A percentile compares a stretch with the other conserved stretches of the same genome.
Evolutionary conservation across 2,113 vertebrate species (phyloP).

Genomic region (Xyrauchen texanus): DNA sequence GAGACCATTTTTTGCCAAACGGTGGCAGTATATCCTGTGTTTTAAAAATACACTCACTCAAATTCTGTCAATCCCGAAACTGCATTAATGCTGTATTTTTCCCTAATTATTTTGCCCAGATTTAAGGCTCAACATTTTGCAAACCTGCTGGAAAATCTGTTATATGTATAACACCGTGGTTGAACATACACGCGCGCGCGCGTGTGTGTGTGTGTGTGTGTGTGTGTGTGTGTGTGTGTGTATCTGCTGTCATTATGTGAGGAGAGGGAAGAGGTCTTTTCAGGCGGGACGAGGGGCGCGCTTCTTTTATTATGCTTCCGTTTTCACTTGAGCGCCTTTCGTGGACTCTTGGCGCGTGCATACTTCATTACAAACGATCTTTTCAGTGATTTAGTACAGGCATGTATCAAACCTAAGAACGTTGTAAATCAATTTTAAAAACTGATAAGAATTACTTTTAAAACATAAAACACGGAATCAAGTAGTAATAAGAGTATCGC

Average conservation of each 20-base stretch:
- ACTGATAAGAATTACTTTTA: background rate
- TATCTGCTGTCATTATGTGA: background rate
- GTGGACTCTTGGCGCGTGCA: constrained; percentile 38
- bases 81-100: background rate
- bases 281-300: constrained; percentile 52
- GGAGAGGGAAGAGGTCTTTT: background rate
- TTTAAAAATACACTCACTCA: background rate
- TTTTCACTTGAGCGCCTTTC: constrained; percentile 50
- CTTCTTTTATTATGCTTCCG: background rate
- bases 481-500: background rate
- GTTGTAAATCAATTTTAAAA: background rate
- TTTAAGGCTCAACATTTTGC: background rate
- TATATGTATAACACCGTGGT: background rate
- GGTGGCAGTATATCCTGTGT: constrained; percentile 10
- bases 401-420: background rate
- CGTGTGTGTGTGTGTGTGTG: background rate
- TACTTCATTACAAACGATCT: constrained; percentile 7
- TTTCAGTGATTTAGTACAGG: background rate
- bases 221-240: background rate
- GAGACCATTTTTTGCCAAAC: background rate
- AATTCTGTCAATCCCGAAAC: background rate
- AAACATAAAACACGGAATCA: background rate
- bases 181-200: background rate
- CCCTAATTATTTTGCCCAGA: background rate
- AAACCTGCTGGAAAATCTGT: background rate